Percentiles rank a stretch among this genome's conserved stretches.
Evolutionary conservation across 2,113 vertebrate species (phyloP).

Genomic region (Zootoca vivipara): DNA sequence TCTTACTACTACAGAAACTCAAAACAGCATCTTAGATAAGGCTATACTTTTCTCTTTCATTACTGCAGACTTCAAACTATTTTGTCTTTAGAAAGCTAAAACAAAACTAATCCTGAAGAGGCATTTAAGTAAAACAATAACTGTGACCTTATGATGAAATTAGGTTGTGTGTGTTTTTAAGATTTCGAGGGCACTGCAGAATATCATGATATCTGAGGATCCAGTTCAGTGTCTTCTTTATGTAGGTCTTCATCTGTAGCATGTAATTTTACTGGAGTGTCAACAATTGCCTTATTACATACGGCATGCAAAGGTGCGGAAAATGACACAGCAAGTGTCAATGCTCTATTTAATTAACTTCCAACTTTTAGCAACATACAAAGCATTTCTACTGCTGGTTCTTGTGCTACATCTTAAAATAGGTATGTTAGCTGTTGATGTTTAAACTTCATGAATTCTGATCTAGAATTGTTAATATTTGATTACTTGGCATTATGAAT

Average conservation of each 20-base stretch:
- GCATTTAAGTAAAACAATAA: neutral
- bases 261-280: conserved; percentile 39
- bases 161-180: neutral
- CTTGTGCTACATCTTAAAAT: conserved; percentile 46
- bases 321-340: conserved; percentile 25
- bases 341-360: conserved; percentile 35
- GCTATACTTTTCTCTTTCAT: neutral
- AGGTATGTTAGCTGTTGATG: conserved; percentile 32
- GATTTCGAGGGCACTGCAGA: neutral
- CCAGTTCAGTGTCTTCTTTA: neutral
- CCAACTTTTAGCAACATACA: conserved; percentile 37
- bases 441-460: conserved; percentile 33
- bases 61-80: neutral
- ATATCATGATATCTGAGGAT: neutral
- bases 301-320: conserved; percentile 18
- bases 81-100: neutral
- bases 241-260: conserved; percentile 35
- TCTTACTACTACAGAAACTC: neutral
- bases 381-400: conserved; percentile 30
- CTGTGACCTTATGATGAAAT: neutral
- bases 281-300: conserved; percentile 56
- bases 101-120: neutral
- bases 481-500: conserved; percentile 67
- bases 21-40: neutral
- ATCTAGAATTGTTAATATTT: conserved; percentile 54